phyloP scores from a whole-genome alignment of 2,797 vertebrate species.

The Micrastur ruficollis region DNA sequence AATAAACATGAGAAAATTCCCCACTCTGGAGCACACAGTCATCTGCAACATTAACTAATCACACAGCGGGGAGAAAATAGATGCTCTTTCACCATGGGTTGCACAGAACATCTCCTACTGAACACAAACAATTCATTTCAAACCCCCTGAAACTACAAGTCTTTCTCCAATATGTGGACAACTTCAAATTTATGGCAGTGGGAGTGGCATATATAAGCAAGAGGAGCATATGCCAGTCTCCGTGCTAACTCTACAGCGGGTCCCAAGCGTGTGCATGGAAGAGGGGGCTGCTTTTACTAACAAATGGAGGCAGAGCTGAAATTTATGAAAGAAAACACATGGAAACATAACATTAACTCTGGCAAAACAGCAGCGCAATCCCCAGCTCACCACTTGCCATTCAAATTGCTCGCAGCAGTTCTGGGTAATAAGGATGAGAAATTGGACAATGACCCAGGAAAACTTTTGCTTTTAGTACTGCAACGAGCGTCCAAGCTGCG shows the following conservation, averaged over 20 bases:
- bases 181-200: not conserved
- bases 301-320: conserved; percentile 6
- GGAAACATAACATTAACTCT: conserved; percentile 20
- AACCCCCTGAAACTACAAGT: not conserved
- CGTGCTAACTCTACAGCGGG: not conserved
- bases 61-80: not conserved
- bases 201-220: not conserved
- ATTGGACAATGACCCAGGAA: conserved; percentile 41
- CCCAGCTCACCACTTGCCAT: not conserved
- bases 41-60: not conserved
- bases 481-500: not conserved
- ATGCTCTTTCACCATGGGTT: not conserved
- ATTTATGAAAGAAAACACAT: conserved; percentile 47
- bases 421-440: conserved; percentile 6
- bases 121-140: not conserved
- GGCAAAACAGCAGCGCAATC: not conserved
- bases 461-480: conserved; percentile 3
- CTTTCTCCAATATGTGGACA: not conserved
- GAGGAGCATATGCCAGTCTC: not conserved
- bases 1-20: conserved; percentile 4
- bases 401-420: not conserved
- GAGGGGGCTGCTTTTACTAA: not conserved
- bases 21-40: not conserved
- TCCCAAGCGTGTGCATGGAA: not conserved
- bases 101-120: not conserved